These are phyloP conservation scores for Physeter macrocephalus DNA, from an alignment of 2,113 vertebrate species.

Conservation along the genomic window DNA sequence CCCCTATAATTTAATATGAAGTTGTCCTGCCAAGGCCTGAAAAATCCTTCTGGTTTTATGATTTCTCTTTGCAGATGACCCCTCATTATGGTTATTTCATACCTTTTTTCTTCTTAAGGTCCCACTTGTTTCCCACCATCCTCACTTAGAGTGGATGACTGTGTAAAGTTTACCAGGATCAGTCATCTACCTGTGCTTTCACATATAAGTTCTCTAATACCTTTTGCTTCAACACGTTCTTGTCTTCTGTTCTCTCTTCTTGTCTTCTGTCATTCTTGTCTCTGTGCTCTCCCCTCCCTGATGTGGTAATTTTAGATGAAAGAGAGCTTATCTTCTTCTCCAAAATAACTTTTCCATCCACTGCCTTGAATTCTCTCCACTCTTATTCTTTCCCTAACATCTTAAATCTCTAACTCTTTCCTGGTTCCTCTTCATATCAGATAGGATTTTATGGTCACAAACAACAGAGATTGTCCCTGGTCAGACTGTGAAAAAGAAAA, in stretches of 20 bases:
- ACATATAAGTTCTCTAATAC: neutral
- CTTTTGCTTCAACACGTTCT: neutral
- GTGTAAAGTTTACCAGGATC: neutral
- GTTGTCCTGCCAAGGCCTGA: neutral
- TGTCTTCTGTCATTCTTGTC: neutral
- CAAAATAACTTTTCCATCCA: neutral
- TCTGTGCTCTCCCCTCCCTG: neutral
- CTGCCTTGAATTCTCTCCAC: neutral
- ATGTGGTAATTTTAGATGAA: neutral
- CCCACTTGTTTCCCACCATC: neutral
- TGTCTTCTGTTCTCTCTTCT: neutral
- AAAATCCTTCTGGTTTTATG: neutral
- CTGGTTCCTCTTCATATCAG: neutral
- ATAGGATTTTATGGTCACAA: neutral
- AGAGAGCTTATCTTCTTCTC: neutral
- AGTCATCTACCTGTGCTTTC: neutral
- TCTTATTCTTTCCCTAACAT: neutral
- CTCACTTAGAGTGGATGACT: neutral
- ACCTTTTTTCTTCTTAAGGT: neutral
- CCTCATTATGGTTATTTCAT: neutral
- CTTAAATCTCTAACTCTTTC: neutral
- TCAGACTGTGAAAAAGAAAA: neutral
- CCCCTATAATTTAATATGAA: neutral
- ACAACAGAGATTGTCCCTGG: neutral
- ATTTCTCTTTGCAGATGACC: neutral